A percentile compares a stretch with the other conserved stretches of the same genome.
Conservation (phyloP, 2,113 vertebrate species). For the Vulpes ferrilata region DNA sequence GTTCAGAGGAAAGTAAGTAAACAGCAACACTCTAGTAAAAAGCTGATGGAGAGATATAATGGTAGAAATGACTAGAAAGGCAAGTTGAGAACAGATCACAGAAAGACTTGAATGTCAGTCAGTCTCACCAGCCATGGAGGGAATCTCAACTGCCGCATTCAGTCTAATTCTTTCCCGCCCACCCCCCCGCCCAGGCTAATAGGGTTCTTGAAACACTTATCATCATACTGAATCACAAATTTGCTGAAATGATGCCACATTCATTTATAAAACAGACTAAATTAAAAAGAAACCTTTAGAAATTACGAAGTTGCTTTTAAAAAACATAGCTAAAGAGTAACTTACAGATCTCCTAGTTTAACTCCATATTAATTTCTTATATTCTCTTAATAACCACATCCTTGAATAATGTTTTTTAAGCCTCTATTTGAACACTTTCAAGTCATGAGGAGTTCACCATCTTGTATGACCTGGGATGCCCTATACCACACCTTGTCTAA, state of each 20-base stretch:
- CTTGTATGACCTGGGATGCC: neutral
- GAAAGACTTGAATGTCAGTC: neutral
- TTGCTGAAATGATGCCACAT: conserved; percentile 40
- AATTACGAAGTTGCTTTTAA: conserved; percentile 37
- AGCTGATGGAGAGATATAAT: neutral
- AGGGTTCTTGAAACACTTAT: neutral
- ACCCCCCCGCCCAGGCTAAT: neutral
- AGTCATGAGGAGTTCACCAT: neutral
- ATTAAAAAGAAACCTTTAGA: neutral
- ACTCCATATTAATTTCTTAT: conserved; percentile 23
- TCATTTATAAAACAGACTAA: conserved; percentile 44
- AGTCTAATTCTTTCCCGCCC: neutral
- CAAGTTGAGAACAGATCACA: neutral
- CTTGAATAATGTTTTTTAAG: neutral
- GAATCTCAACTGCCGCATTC: conserved; percentile 11
- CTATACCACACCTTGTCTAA: neutral
- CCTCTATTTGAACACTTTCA: conserved; percentile 30
- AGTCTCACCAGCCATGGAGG: neutral
- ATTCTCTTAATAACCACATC: conserved; percentile 45
- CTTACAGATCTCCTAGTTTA: neutral
- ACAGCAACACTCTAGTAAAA: neutral
- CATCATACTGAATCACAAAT: conserved; percentile 5
- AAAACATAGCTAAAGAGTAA: conserved; percentile 26
- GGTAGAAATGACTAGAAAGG: neutral
- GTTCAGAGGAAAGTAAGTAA: neutral